phyloP scores from a whole-genome alignment of 2,113 vertebrate genomes.

The Anguilla rostrata region DNA sequence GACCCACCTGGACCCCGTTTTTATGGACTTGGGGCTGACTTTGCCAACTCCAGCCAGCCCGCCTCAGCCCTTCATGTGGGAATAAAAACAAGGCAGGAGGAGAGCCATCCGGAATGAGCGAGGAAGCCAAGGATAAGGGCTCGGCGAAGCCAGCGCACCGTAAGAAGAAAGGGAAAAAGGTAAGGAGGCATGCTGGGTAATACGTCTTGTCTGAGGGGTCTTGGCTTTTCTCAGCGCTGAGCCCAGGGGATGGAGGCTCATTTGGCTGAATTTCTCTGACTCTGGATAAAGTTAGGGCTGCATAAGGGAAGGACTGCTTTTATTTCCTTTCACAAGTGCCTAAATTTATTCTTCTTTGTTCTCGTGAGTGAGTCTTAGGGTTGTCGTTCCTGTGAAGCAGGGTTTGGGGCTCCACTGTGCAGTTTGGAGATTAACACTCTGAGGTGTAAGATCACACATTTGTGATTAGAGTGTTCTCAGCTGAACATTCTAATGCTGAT shows the following conservation, averaged over 20 bases:
- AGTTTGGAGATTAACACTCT: neutral
- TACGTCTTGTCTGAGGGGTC: slow-evolving; percentile 66
- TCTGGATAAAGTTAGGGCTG: neutral
- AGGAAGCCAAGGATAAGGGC: slow-evolving; percentile 65
- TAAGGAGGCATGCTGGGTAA: slow-evolving; percentile 42
- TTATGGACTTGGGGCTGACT: slow-evolving; percentile 71
- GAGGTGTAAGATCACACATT: too few species aligned
- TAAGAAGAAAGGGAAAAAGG: slow-evolving; percentile 72
- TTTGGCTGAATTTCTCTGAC: neutral
- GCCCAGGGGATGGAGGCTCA: neutral
- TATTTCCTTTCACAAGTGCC: neutral
- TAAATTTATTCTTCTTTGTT: neutral
- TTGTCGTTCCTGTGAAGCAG: neutral
- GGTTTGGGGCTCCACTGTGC: neutral
- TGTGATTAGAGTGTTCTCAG: too few species aligned
- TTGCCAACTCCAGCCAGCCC: slow-evolving; percentile 33
- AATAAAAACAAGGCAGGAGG: slow-evolving; percentile 62
- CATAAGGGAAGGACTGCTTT: neutral
- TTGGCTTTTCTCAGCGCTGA: neutral
- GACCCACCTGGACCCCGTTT: slow-evolving; percentile 43
- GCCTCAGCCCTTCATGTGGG: slow-evolving; percentile 77
- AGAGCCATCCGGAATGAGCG: slow-evolving; percentile 60
- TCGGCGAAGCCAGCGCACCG: slow-evolving; percentile 58
- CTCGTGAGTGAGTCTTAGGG: neutral
- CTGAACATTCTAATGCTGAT: too few species aligned